Evolutionary conservation across 2,888 invertebrate genomes (phyloP).

Genomic region (Aradus depressus): DNA sequence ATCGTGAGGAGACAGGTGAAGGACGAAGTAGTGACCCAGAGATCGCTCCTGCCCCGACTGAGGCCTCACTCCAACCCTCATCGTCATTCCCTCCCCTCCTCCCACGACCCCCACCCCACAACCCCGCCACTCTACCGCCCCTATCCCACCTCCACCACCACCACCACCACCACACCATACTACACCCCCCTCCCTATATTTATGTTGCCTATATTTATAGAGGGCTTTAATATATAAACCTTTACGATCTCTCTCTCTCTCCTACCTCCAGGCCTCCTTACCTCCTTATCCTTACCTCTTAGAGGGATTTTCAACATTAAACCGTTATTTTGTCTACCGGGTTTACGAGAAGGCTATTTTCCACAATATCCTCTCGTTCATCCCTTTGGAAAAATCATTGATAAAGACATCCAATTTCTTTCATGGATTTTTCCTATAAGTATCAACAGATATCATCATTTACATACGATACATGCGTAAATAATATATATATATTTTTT

Average conservation of each 20-base stretch:
- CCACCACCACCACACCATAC: neutral
- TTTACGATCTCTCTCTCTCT: constrained; percentile 12
- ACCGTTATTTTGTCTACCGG: constrained; percentile 13
- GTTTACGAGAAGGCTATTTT: constrained; percentile 9
- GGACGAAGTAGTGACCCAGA: neutral
- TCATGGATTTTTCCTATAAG: no score
- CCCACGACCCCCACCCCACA: neutral
- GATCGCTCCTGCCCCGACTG: neutral
- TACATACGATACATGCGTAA: no score
- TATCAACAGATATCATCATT: no score
- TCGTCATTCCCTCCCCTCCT: neutral
- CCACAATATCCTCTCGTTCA: constrained; percentile 4
- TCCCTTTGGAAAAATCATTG: no score
- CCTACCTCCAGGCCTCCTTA: no score
- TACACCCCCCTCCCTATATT: neutral
- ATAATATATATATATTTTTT: no score
- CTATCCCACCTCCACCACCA: neutral
- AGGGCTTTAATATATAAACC: constrained; percentile 13
- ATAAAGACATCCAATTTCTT: no score
- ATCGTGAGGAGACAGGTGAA: neutral
- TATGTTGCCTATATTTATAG: constrained; percentile 16
- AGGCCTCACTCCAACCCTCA: neutral
- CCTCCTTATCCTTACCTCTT: no score
- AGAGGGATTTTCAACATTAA: constrained; percentile 7
- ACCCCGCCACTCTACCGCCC: no score